phyloP scores from a whole-genome alignment of 2,797 vertebrate species.

The Cynodonichthys magdalenae region DNA sequence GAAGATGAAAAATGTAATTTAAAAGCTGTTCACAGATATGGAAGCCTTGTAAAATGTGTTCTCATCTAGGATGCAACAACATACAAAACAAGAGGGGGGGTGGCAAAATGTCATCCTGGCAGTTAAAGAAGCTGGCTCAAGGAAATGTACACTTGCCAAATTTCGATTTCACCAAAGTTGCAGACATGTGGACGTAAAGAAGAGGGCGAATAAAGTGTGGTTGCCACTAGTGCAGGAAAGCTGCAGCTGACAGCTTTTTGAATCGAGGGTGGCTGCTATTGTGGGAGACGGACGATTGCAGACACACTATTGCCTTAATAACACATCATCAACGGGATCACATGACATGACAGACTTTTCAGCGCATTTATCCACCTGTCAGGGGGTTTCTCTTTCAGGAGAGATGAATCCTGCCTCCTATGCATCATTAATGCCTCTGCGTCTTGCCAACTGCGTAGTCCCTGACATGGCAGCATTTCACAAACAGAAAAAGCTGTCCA shows the following conservation, averaged over 20 bases:
- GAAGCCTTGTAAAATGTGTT: neutral
- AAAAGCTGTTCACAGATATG: neutral
- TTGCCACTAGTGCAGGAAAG: neutral
- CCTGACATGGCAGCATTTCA: neutral
- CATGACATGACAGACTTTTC: neutral
- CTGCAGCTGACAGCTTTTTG: neutral
- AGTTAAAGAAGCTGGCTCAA: neutral
- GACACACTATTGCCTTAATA: slow-evolving; percentile 1
- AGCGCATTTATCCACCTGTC: neutral
- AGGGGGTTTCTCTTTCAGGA: neutral
- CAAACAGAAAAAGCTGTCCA: neutral
- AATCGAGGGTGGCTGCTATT: neutral
- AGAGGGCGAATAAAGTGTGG: neutral
- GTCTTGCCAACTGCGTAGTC: neutral
- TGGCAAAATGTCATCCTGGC: neutral
- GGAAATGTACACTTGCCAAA: neutral
- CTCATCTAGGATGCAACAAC: neutral
- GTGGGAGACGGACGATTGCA: neutral
- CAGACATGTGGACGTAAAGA: neutral
- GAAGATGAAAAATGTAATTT: neutral
- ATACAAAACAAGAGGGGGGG: neutral
- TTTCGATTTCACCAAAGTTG: neutral
- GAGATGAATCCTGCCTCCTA: neutral
- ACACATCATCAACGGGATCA: neutral
- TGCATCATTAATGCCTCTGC: slow-evolving; percentile 8